Evolutionary conservation across 2,113 vertebrate genomes (phyloP).

Genomic region (Neofelis nebulosa): DNA sequence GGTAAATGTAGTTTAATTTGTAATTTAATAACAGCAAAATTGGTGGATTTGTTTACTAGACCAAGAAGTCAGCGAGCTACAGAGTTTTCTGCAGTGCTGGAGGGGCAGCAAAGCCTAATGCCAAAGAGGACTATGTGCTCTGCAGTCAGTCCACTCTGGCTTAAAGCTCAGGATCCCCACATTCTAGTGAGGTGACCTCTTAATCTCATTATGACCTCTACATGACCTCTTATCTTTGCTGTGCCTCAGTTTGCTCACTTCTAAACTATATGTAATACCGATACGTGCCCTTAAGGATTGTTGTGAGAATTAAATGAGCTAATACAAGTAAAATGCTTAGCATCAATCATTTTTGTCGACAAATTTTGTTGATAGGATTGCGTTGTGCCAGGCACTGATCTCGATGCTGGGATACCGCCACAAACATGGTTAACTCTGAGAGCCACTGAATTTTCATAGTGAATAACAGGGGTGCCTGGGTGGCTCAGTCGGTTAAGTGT

Average conservation of each 20-base stretch:
- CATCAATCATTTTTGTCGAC: background rate
- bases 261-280: background rate
- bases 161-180: background rate
- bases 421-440: background rate
- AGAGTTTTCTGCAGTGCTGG: background rate
- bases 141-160: background rate
- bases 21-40: conserved; percentile 56
- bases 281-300: background rate
- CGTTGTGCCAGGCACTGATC: background rate
- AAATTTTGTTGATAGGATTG: background rate
- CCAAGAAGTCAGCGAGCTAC: background rate
- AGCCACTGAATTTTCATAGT: background rate
- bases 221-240: background rate
- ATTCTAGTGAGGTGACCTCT: background rate
- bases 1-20: background rate
- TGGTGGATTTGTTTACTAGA: conserved; percentile 31
- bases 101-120: background rate
- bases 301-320: background rate
- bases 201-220: background rate
- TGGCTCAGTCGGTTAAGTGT: too few species aligned
- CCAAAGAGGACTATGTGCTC: background rate
- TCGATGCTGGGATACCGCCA: background rate
- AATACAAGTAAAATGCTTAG: background rate
- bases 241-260: background rate
- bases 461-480: background rate